Base-by-base conservation (phyloP, 2,797 vertebrate species). In the Meda fulgida region DNA sequence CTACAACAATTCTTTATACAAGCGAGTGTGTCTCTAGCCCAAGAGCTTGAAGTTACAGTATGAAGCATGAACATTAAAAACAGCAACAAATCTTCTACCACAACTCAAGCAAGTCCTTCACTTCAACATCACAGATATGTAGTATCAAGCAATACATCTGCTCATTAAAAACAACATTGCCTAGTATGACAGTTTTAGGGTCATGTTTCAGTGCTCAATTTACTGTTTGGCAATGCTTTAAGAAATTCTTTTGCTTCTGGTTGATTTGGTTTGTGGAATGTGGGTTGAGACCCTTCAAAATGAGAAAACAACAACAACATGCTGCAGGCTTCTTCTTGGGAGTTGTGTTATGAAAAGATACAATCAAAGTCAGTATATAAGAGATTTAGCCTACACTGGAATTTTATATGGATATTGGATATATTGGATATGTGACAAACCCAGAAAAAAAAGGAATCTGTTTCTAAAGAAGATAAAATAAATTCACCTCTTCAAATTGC, bases 191-290 rank as follows among this genome's bases (percentile, higher is more conserved):
- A 48, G 29, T 53, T 51, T 36, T 76, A 60, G 29, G 48, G 31
- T 10, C 72, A 75, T 79, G 58, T 46, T 75, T 38, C 77, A 78
- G 38, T 36, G 8, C 58, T 14, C 31, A 58, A 21, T 78, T 78
- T 75, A 77, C 43, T 71, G 43, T 84, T 80, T 84, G n/a, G 70
- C 69, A 77, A 80, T 38, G 31, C 43, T 51, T 21, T 60, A 18
- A 85, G 76, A 85, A 76, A 43, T 83, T 31, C 1, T 80, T 79
- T 79, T 80, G 66, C 73, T 84, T 85, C 53, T 88, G 83, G 71
- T 26, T 88, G 58, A 79, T 85, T 84, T 80, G 65, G 83, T 85
- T 78, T 88, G 82, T 71, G 84, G 83, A 84, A 86, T 89, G 71
- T 84, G 76, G 77, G 77, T 67, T 83, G 72, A 73, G 75, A 80